Evolutionary conservation across 2,888 invertebrate species (phyloP), one percentile per base, ranked within the genome.

Genomic region (Spisula solida): DNA sequence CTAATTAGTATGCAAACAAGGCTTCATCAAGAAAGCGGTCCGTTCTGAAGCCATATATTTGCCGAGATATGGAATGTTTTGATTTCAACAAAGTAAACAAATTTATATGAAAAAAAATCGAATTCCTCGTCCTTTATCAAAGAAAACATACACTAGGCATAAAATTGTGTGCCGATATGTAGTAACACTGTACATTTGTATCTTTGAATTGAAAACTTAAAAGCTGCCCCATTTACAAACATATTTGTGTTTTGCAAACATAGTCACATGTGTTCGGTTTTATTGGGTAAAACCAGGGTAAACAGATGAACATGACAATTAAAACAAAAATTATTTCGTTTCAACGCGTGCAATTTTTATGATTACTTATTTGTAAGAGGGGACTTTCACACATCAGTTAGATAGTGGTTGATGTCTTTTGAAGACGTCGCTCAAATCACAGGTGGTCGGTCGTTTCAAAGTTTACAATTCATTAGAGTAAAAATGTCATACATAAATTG

Each of bases 41-140:
- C 55, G 20, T 82, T 82, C 70, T 47, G 84, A 84, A 84, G 75
- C 84, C 84, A 75, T 66, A 25, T 25, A 66, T 66, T 66, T 66
- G 6, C 10, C 60, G 25, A 66, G 20, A 66, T 66, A 2, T 25
- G 25, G 10, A 66, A 10, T 25, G 25, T 20, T 66, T 66, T 4
- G n/a, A 66, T 66, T 25, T n/a, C 60, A 66, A 66, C 25, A 66
- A 66, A 25, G 25, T 66, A 66, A 66, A 66, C 60, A 66, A 66
- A 25, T 66, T 10, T 2, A 8, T n/a, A n/a, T n/a, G n/a, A n/a
- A n/a, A 25, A 25, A 0, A 66, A 66, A 25, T 66, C 2, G 25
- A 66, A 66, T 60, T 60, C 60, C n/a, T 25, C 60, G n/a, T 1
- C 18, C n/a, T 60, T 60, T 60, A 60, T 60, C 20, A n/a, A 2